Conservation (phyloP, 2,888 invertebrate species). For the Drosophila sordidapex region DNA sequence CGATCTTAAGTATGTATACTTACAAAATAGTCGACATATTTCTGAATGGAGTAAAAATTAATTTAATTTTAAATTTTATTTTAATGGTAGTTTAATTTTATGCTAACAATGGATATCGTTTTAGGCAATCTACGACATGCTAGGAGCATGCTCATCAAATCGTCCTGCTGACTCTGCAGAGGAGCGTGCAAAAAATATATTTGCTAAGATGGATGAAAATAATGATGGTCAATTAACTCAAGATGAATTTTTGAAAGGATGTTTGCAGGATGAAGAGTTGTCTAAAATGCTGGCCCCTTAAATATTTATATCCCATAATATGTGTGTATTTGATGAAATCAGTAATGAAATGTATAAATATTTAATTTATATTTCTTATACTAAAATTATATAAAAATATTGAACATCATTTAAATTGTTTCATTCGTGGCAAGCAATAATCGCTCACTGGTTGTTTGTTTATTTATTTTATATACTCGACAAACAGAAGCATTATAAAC, state of each 20-base stretch:
- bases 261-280: conserved; percentile 97
- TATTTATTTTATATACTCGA: background rate
- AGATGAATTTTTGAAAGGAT: conserved; percentile 99
- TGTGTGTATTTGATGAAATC: conserved; percentile 82
- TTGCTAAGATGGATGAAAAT: conserved; percentile 99
- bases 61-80: background rate
- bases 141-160: conserved; percentile 98
- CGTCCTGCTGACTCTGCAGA: conserved; percentile 98
- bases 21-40: background rate
- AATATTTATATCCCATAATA: conserved; percentile 84
- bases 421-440: conserved; percentile 22
- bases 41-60: background rate
- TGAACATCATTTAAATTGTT: conserved; percentile 54
- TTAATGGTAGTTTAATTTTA: background rate
- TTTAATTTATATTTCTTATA: conserved; percentile 82
- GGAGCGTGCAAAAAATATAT: conserved; percentile 99
- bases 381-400: conserved; percentile 77
- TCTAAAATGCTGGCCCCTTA: conserved; percentile 98
- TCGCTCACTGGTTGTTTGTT: background rate
- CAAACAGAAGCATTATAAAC: background rate
- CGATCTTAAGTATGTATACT: background rate
- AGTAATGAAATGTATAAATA: conserved; percentile 82
- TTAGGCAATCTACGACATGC: conserved; percentile 99
- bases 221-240: conserved; percentile 99
- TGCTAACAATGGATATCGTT: conserved; percentile 64